Evolutionary conservation across 2,113 vertebrate species (phyloP).

Genomic region (Calidris pugnax): DNA sequence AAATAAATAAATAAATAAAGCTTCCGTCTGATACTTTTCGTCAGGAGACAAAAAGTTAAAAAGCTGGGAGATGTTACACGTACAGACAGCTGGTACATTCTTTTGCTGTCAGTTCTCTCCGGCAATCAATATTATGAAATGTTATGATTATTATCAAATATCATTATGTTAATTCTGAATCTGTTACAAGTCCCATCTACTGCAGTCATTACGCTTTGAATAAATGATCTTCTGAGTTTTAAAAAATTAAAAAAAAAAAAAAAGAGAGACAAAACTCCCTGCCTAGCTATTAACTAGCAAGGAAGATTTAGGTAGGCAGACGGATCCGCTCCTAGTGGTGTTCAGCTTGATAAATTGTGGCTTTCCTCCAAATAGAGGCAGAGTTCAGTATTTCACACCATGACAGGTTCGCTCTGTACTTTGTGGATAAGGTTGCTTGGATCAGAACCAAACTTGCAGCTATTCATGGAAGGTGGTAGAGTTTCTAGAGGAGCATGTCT

Average conservation of each 20-base stretch:
- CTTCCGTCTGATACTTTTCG: neutral
- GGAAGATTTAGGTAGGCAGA: slow-evolving; percentile 62
- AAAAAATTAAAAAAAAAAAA: neutral
- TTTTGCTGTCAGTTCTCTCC: slow-evolving; percentile 48
- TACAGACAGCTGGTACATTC: slow-evolving; percentile 49
- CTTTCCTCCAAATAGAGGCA: slow-evolving; percentile 65
- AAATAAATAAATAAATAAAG: neutral
- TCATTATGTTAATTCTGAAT: slow-evolving; percentile 66
- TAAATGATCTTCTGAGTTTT: slow-evolving; percentile 19
- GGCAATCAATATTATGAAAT: slow-evolving; percentile 70
- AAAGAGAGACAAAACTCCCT: neutral
- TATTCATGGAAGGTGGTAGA: slow-evolving; percentile 27
- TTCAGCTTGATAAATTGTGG: slow-evolving; percentile 60
- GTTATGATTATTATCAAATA: slow-evolving; percentile 71
- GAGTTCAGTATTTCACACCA: slow-evolving; percentile 65
- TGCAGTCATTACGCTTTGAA: neutral
- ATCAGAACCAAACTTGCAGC: slow-evolving; percentile 38
- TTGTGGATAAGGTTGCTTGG: slow-evolving; percentile 65
- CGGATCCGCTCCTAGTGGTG: neutral
- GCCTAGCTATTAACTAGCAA: slow-evolving; percentile 41
- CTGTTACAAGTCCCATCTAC: slow-evolving; percentile 51
- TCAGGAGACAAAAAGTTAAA: slow-evolving; percentile 36
- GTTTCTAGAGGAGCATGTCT: neutral
- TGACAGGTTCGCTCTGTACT: slow-evolving; percentile 69
- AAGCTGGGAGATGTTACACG: slow-evolving; percentile 12